Base-by-base conservation (phyloP, 2,797 vertebrate genomes). In the Botia kubotai region DNA sequence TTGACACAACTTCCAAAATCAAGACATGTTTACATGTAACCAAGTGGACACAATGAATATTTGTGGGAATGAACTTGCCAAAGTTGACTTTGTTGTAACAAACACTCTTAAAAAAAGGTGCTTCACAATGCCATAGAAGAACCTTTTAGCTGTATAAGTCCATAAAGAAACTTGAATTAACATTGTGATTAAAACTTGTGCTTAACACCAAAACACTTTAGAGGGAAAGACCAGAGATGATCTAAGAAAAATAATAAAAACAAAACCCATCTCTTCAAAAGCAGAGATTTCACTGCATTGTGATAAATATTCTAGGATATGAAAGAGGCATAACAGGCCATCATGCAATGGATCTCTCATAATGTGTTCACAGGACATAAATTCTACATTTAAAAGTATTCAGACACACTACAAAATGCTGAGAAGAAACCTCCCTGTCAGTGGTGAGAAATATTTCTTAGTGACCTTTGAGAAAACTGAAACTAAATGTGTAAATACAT, bases 401-500 rank as follows among this genome's bases (percentile, higher is more conserved):
- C 43, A 71, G 2, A 10, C 55, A 77, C 17, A 55, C 16, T 69
- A 39, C 55, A 65, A 79, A 74, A 70, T 63, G 55, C 70, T 73
- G 29, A 79, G 72, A 74, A 17, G 33, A 2, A 16, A 12, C 75
- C 69, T 55, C 58, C 46, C 63, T 60, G 76, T 82, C 29, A 36
- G 57, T 53, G 68, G 75, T 62, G 76, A 83, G 62, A 55, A 79
- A 70, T 71, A 83, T 75, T 65, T 69, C 52, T 71, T 46, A 8
- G 39, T 43, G 72, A 12, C 72, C 79, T 2, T 60, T 21, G 39
- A 65, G 66, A 75, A 33, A 75, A 72, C 29, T n/a, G 65, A 55
- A 77, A 57, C 71, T 70, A 79, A 83, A 79, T 74, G 21, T n/a
- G 53, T 60, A 82, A 63, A 55, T 63, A 67, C 79, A 83, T 75